These are phyloP conservation scores for Chydorus sphaericus DNA, from an alignment of 2,888 invertebrate genomes.

Conservation along the genomic window DNA sequence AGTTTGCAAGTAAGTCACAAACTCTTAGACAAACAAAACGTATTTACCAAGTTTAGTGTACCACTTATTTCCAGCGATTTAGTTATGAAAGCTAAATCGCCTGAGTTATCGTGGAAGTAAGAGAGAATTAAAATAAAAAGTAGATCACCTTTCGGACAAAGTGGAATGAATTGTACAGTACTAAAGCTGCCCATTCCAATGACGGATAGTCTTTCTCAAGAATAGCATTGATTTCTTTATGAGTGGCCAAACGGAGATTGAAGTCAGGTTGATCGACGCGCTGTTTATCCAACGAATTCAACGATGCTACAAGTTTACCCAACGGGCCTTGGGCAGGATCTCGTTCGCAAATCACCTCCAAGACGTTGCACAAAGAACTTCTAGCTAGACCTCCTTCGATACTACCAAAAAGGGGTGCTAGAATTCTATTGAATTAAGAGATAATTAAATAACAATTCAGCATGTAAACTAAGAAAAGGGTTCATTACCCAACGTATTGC, in stretches of 20 bases:
- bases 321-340: constrained; percentile 24
- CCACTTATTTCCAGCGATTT: neutral
- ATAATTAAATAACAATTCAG: neutral
- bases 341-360: constrained; percentile 38
- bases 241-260: constrained; percentile 60
- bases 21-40: neutral
- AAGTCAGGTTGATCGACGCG: constrained; percentile 94
- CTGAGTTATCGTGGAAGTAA: neutral
- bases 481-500: constrained; percentile 42
- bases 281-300: constrained; percentile 74
- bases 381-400: constrained; percentile 33
- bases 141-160: constrained; percentile 45
- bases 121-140: neutral
- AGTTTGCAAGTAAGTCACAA: neutral
- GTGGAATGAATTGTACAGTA: constrained; percentile 69
- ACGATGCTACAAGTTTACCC: constrained; percentile 30
- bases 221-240: constrained; percentile 46
- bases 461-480: neutral
- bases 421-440: constrained; percentile 21
- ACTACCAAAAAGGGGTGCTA: constrained; percentile 56
- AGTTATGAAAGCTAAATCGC: neutral
- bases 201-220: constrained; percentile 35
- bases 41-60: neutral
- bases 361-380: constrained; percentile 47
- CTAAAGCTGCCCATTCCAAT: constrained; percentile 48